These are phyloP conservation scores for Thalassarche chlororhynchos DNA, from an alignment of 2,113 vertebrate genomes.

Conservation along the genomic window DNA sequence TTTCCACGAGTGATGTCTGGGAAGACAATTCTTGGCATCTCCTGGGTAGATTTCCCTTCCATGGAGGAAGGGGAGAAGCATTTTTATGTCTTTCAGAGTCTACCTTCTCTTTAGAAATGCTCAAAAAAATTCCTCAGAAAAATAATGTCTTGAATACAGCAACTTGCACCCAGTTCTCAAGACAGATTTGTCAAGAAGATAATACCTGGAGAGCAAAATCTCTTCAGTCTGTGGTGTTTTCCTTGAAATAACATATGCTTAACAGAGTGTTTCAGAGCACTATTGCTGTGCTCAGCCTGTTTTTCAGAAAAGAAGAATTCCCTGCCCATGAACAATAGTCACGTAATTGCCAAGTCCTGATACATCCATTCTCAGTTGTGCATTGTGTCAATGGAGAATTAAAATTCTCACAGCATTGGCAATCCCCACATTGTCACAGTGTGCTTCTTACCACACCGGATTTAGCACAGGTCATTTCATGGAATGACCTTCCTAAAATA, in stretches of 20 bases:
- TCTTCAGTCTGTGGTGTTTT: neutral
- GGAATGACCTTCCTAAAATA: neutral
- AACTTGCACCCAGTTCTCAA: neutral
- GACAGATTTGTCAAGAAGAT: neutral
- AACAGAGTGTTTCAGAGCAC: neutral
- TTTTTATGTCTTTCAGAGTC: neutral
- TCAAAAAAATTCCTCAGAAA: neutral
- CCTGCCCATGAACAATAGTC: neutral
- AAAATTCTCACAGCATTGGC: neutral
- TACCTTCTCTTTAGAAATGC: neutral
- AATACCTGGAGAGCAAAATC: neutral
- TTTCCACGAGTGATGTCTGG: neutral
- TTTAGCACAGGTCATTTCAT: neutral
- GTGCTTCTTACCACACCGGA: neutral
- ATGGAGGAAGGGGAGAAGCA: neutral
- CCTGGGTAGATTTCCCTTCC: neutral
- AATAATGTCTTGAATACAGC: neutral
- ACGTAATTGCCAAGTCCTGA: neutral
- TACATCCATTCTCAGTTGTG: neutral
- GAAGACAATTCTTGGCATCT: neutral
- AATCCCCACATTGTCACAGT: neutral
- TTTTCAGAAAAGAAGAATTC: neutral
- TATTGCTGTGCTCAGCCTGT: neutral
- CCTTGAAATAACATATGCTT: neutral
- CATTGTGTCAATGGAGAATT: neutral